Evolutionary conservation across 2,113 vertebrate genomes (phyloP), one percentile per base, ranked within the genome.

Genomic region (Carassius auratus): DNA sequence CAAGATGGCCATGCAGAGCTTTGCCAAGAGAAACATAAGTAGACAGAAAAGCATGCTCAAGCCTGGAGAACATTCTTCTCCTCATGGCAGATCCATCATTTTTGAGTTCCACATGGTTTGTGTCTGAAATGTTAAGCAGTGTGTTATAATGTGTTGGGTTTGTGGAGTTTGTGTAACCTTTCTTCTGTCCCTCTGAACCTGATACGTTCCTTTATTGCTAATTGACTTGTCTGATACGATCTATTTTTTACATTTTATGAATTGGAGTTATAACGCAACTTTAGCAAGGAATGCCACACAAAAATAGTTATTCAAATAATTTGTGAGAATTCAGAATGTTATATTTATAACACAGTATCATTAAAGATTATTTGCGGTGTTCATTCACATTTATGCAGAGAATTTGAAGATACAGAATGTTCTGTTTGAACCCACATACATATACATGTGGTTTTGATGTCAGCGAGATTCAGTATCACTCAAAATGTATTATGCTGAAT

Each of bases 11-110:
- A 84, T 79, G 79, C 75, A 77, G 61, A 87, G 50, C 75, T 64
- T 81, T 89, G 90, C 91, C 91, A 92, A 88, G 89, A 86, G 86
- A 90, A 92, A 91, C 89, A 90, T 30, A 59, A 84, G 85, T 77
- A 73, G 85, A 90, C 84, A 88, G 87, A 87, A 87, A 87, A 87
- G 86, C 76, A 61, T 82, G 69, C 77, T 83, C 74, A 76, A 84
- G 85, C 83, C 85, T 90, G 80, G 89, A 86, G 74, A 85, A 87
- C 85, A 84, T 90, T 90, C 89, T 85, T 86, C 75, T 68, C 33
- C 77, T 83, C 76, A 48, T 87, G 86, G 85, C 82, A 88, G 84
- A 89, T 88, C n/a, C 86, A 89, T 90, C 86, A 87, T 84, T 83
- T 88, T 85, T 68, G 71, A 85, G 80, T 86, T 83, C 85, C 84